phyloP scores from a whole-genome alignment of 64 coral and sea anemone genomes.

The Pachyseris speciosa region DNA sequence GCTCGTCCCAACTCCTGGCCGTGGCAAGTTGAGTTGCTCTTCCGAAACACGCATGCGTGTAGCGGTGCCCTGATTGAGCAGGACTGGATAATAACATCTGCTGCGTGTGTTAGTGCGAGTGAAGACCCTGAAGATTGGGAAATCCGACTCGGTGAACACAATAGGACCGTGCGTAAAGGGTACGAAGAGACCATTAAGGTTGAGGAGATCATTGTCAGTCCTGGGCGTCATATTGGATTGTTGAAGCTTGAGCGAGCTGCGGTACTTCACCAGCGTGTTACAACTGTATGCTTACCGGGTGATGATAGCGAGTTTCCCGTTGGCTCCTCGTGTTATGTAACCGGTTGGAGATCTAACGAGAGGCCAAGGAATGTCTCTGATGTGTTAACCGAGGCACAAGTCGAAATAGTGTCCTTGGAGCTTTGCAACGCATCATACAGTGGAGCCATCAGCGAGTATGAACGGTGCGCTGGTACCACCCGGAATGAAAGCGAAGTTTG shows the following conservation, averaged over 20 bases:
- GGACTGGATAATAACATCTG: background rate
- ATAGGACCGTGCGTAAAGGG: constrained; percentile 21
- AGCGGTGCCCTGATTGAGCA: constrained; percentile 6
- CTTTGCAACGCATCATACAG: constrained; percentile 28
- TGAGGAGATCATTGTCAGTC: background rate
- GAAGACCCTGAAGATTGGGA: background rate
- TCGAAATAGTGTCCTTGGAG: background rate
- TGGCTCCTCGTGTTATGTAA: constrained; percentile 5
- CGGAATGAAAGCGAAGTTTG: background rate
- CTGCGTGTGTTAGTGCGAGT: background rate
- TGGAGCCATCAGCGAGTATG: background rate
- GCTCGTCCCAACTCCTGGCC: constrained; percentile 69
- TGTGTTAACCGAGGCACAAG: constrained; percentile 22
- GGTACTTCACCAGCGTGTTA: constrained; percentile 16
- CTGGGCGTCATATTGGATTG: background rate
- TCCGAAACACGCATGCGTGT: constrained; percentile 23
- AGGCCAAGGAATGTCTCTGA: background rate
- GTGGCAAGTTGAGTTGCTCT: constrained; percentile 70
- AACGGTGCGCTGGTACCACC: background rate
- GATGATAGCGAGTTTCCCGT: background rate
- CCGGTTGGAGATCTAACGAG: background rate
- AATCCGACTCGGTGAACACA: constrained; percentile 19
- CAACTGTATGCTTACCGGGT: background rate
- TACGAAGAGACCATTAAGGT: constrained; percentile 28
- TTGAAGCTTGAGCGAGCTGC: background rate